Evolutionary conservation across 2,888 invertebrate genomes (phyloP), one percentile per base, ranked within the genome.

Genomic region (Lucinisca nassula): DNA sequence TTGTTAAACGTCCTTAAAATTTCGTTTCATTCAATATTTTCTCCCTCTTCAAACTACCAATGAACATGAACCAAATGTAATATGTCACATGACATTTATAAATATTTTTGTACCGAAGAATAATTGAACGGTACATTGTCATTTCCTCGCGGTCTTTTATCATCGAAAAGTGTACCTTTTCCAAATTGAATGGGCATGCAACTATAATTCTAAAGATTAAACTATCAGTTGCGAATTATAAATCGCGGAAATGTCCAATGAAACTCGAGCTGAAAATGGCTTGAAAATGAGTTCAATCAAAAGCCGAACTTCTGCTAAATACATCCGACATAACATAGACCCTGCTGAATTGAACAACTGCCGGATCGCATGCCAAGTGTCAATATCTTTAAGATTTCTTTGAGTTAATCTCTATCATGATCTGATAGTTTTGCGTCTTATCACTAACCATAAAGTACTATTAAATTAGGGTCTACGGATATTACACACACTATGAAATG

Each of bases 381-480:
- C 85, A 37, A 83, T 87, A 79, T 81, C 24, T 27, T 40, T 75
- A n/a, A 24, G 67, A 82, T 58, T 79, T 55, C 72, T 81, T 79
- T 61, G 82, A 79, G 80, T 87, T 85, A 80, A 88, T 88, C 88
- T 55, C 80, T 40, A 30, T 81, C 76, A 75, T 67, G 73, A 88
- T 85, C 83, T 73, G 61, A 87, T 83, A 58, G 75, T 40, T 80
- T 77, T 78, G 49, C 45, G 61, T 61, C 61, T 70, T 37, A 35
- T 80, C 77, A 61, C 67, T 73, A 61, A 83, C 51, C 77, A 79
- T 83, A 88, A 88, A 88, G 67, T 74, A 80, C 82, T 82, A 85
- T 88, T 85, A 88, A 88, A 83, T 85, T 82, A 88, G 85, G 78
- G 72, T 58, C 79, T 80, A 35, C 27, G 61, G 30, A 30, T 61